Base-by-base conservation (phyloP, 2,888 invertebrate species). In the Caenorhabditis sp. region DNA sequence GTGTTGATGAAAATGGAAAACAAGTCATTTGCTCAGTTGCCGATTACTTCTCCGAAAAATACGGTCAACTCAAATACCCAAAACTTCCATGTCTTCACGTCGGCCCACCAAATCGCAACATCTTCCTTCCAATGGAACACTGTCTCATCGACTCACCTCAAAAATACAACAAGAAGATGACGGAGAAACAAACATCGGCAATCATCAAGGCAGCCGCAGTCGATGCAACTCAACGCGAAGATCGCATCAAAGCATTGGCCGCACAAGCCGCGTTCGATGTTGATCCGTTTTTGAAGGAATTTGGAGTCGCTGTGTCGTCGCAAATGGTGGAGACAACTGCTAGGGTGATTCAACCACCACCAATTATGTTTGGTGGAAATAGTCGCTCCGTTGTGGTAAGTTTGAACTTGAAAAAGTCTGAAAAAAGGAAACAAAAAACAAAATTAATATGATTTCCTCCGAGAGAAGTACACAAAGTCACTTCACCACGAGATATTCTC, bases 1-100 rank as follows among this genome's bases (percentile, higher is more conserved):
- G 72, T 56, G 66, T 67, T 5, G 68, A 69, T 56, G 81, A 80
- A 49, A 74, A 76, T n/a, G 84, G 80, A 5, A 53, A 63, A 10
- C 77, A 80, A 62, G 70, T 73, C 43, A 74, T 70, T 56, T 77
- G 78, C 64, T 82, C 82, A 12, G 85, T 85, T 25, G 85, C 85
- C 36, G 76, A 85, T 59, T 85, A 85, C 74, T 85, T 85, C 63
- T 75, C 75, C 31, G 76, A 81, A 58, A 78, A 77, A 64, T 85
- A 85, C 64, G 73, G 74, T 54, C 70, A 70, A 53, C 81, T 85
- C 50, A 66, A 67, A 61, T 85, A 70, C 63, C 84, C 84, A n/a
- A 77, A 76, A 59, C 77, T 85, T 54, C 85, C 85, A 21, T 85
- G 84, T 54, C 83, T 85, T 52, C 85, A 85, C 76, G 85, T 85